Evolutionary conservation across 2,888 invertebrate species (phyloP).

Genomic region (Bombylius discolor): DNA sequence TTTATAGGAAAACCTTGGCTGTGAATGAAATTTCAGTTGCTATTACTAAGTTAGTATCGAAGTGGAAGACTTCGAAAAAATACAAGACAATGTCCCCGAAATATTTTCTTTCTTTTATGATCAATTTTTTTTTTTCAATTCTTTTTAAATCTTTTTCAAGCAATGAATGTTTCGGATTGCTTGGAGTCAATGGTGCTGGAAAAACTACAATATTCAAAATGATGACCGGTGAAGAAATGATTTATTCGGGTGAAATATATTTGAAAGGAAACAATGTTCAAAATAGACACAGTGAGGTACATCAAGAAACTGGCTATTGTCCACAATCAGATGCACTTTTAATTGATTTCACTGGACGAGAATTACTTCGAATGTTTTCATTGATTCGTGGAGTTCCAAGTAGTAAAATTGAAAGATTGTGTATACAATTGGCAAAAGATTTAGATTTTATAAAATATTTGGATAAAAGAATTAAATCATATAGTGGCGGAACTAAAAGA

Average conservation of each 20-base stretch:
- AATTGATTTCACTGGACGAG: slow-evolving; percentile 57
- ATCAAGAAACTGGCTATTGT: slow-evolving; percentile 55
- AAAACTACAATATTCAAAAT: slow-evolving; percentile 84
- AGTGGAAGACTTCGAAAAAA: too few relatives aligned
- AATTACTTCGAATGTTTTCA: slow-evolving; percentile 52
- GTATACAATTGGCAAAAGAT: slow-evolving; percentile 36
- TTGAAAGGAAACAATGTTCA: slow-evolving; percentile 45
- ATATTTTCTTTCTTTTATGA: too few relatives aligned
- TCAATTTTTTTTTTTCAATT: not conserved
- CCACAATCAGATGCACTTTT: slow-evolving; percentile 65
- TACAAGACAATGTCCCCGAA: too few relatives aligned
- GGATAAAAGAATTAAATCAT: slow-evolving; percentile 46
- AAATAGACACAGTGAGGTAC: slow-evolving; percentile 43
- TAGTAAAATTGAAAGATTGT: slow-evolving; percentile 22
- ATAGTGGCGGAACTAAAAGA: slow-evolving; percentile 62
- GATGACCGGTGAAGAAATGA: slow-evolving; percentile 68
- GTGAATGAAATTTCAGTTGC: slow-evolving; percentile 61
- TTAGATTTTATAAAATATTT: slow-evolving; percentile 48
- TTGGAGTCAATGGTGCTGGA: slow-evolving; percentile 78
- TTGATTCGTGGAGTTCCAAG: slow-evolving; percentile 42
- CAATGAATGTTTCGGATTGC: slow-evolving; percentile 67
- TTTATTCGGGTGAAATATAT: slow-evolving; percentile 57
- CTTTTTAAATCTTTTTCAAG: slow-evolving; percentile 22
- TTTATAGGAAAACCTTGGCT: slow-evolving; percentile 59
- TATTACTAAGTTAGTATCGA: slow-evolving; percentile 24